These are phyloP conservation scores for Corbicula japonica DNA, from an alignment of 2,888 invertebrate genomes.

Conservation along the genomic window DNA sequence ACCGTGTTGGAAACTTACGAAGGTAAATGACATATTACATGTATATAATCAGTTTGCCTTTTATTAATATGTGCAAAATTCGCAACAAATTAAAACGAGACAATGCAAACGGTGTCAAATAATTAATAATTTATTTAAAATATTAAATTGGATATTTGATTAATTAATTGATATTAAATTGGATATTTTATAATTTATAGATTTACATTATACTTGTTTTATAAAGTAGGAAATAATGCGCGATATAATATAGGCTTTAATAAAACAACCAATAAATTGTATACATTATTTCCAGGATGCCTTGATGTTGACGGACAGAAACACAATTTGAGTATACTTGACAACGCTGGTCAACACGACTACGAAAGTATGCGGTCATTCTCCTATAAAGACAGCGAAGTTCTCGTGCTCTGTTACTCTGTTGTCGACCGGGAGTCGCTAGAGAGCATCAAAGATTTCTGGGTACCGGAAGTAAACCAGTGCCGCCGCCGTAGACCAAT, in stretches of 20 bases:
- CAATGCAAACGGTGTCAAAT: too few relatives aligned
- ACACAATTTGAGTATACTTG: constrained; percentile 75
- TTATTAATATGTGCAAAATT: too few relatives aligned
- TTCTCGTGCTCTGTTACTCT: constrained; percentile 77
- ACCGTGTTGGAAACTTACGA: constrained; percentile 76
- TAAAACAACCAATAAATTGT: background rate
- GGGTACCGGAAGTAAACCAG: constrained; percentile 78
- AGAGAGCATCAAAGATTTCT: constrained; percentile 74
- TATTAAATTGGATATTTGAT: too few relatives aligned
- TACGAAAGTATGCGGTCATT: constrained; percentile 72
- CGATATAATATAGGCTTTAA: too few relatives aligned
- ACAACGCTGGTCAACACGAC: constrained; percentile 80
- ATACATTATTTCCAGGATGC: constrained; percentile 64
- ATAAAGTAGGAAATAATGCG: too few relatives aligned
- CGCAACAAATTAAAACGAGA: too few relatives aligned
- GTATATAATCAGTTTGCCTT: too few relatives aligned
- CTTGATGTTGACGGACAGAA: constrained; percentile 75
- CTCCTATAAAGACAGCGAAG: constrained; percentile 76
- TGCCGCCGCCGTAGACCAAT: constrained; percentile 71
- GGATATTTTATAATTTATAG: too few relatives aligned
- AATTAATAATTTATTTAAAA: too few relatives aligned
- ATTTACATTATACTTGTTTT: too few relatives aligned
- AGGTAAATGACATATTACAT: too few relatives aligned
- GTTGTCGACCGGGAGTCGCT: constrained; percentile 75
- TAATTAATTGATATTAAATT: too few relatives aligned